phyloP scores from a whole-genome alignment of 2,113 vertebrate species.

The Apteryx owenii region DNA sequence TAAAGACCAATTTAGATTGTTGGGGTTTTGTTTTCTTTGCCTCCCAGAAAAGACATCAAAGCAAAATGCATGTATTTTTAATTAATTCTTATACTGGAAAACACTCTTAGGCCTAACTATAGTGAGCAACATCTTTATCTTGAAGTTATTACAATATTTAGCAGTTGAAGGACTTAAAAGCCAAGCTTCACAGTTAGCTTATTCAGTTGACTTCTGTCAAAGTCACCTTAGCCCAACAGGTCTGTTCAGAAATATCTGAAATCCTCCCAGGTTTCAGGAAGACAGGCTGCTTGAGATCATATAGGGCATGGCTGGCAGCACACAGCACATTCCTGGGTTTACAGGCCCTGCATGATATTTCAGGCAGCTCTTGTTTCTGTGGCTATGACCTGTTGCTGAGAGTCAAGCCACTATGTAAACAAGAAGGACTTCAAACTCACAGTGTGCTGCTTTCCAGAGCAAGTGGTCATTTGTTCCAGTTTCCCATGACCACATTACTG shows the following conservation, averaged over 20 bases:
- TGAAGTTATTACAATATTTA: background rate
- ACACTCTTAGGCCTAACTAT: background rate
- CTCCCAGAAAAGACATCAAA: background rate
- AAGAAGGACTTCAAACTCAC: slow-evolving; percentile 30
- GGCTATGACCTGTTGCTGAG: slow-evolving; percentile 64
- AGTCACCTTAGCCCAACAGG: background rate
- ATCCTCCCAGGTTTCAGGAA: background rate
- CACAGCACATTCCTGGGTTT: slow-evolving; percentile 64
- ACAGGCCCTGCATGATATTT: slow-evolving; percentile 51
- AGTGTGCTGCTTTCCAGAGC: slow-evolving; percentile 51
- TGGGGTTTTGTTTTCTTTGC: background rate
- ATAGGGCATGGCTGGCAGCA: slow-evolving; percentile 43
- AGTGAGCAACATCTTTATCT: background rate
- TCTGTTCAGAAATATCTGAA: slow-evolving; percentile 9
- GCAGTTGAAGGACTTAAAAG: background rate
- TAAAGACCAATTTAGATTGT: background rate
- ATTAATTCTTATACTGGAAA: background rate
- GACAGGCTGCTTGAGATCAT: background rate
- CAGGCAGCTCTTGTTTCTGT: slow-evolving; percentile 57
- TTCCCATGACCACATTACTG: slow-evolving; percentile 43
- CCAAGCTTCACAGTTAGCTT: background rate
- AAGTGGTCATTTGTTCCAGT: slow-evolving; percentile 61
- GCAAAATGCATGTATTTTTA: background rate
- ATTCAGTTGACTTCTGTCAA: background rate
- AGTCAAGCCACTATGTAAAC: slow-evolving; percentile 65